Conservation (phyloP, 2,797 vertebrate genomes). For the Notolepis coatsorum region DNA sequence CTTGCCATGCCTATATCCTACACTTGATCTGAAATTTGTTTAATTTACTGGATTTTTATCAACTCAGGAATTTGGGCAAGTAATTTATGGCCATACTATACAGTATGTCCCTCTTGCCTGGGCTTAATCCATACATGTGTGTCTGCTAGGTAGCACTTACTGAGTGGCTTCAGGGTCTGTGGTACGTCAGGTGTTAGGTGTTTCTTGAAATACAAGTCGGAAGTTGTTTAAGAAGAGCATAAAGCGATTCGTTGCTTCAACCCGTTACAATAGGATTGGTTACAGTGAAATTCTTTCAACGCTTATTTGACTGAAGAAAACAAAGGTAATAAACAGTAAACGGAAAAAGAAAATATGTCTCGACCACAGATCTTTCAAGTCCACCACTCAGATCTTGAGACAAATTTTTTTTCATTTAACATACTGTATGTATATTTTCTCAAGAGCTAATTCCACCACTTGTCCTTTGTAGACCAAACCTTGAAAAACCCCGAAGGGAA, state of each 20-base stretch:
- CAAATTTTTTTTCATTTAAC: conserved; percentile 77
- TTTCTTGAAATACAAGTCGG: not conserved
- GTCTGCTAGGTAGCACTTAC: conserved; percentile 9
- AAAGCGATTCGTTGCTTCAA: conserved; percentile 63
- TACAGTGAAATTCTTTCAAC: conserved; percentile 61
- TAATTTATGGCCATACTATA: conserved; percentile 14
- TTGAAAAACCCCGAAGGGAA: conserved; percentile 80
- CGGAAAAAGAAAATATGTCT: conserved; percentile 70
- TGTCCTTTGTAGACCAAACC: conserved; percentile 79
- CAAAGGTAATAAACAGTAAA: too few species aligned
- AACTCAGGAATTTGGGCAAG: not conserved
- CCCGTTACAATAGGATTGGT: conserved; percentile 72
- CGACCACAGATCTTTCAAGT: conserved; percentile 76
- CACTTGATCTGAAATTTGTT: too few species aligned
- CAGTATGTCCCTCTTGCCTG: conserved; percentile 36
- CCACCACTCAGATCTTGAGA: conserved; percentile 78
- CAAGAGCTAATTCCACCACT: conserved; percentile 72
- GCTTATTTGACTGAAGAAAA: conserved; percentile 41
- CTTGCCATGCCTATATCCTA: not conserved
- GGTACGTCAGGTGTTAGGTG: conserved; percentile 8
- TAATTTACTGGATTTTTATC: too few species aligned
- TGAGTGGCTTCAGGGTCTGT: conserved; percentile 32
- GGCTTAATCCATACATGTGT: conserved; percentile 29
- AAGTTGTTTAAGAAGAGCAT: conserved; percentile 60
- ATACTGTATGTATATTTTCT: conserved; percentile 54